Evolutionary conservation across 2,888 invertebrate species (phyloP).

Genomic region (Panzeria rudis): DNA sequence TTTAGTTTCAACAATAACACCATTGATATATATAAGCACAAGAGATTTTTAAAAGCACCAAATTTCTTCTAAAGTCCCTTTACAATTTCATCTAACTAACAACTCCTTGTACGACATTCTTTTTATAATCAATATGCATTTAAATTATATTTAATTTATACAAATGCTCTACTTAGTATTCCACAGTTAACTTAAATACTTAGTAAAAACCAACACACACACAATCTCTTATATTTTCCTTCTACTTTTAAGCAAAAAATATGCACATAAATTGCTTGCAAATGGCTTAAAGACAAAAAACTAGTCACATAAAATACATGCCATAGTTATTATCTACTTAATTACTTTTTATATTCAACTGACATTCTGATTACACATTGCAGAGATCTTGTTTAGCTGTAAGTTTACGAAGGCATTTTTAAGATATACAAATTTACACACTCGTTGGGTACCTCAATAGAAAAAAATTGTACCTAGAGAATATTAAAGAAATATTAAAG

Average conservation of each 20-base stretch:
- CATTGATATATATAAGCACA: no score
- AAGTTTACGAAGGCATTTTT: not conserved
- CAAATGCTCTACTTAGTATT: not conserved
- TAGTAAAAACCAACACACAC: not conserved
- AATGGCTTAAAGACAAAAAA: conserved; percentile 34
- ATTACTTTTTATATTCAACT: conserved; percentile 55
- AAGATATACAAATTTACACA: not conserved
- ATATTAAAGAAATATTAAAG: no score
- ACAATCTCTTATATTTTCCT: not conserved
- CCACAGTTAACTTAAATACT: not conserved
- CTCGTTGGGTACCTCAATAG: no score
- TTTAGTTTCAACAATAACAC: no score
- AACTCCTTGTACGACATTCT: no score
- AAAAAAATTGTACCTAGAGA: not conserved
- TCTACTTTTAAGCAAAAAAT: not conserved
- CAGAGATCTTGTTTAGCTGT: not conserved
- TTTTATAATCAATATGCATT: not conserved
- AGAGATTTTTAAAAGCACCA: no score
- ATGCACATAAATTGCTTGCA: not conserved
- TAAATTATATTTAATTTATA: conserved; percentile 19
- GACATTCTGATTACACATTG: conserved; percentile 37
- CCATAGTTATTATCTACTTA: conserved; percentile 51
- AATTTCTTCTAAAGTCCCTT: no score
- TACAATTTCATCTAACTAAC: no score
- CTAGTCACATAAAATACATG: conserved; percentile 27